Conservation (phyloP, 2,888 invertebrate species). For the Andrena bicolor region DNA sequence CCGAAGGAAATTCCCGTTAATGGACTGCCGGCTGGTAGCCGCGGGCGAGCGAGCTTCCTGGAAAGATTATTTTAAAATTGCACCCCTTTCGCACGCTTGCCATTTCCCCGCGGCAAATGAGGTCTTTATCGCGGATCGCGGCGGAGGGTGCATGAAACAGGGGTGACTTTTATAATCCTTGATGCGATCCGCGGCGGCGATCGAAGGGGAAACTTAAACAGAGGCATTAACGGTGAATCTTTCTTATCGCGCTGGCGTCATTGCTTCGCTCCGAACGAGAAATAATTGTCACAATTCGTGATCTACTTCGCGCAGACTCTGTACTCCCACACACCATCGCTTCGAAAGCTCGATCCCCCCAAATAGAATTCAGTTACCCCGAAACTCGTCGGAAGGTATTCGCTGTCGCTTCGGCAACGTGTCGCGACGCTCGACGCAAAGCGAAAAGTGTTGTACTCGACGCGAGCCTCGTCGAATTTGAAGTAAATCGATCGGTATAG, state of each 20-base stretch:
- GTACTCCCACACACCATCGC: no score
- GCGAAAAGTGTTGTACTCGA: conserved; percentile 38
- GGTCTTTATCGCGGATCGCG: background rate
- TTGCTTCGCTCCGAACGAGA: no score
- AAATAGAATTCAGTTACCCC: background rate
- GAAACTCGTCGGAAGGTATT: background rate
- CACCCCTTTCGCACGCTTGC: background rate
- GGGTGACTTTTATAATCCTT: no score
- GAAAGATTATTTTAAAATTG: conserved; percentile 1
- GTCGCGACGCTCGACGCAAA: conserved; percentile 29
- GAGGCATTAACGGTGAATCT: no score
- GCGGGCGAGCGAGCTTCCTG: background rate
- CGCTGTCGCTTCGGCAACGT: background rate
- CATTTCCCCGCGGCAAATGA: background rate
- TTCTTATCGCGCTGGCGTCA: no score
- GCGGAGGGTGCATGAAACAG: background rate
- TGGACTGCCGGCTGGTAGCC: conserved; percentile 2
- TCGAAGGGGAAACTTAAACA: no score
- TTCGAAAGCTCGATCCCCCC: background rate
- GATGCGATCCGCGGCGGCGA: no score
- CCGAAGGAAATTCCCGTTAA: conserved; percentile 32
- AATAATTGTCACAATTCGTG: no score
- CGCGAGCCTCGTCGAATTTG: conserved; percentile 14
- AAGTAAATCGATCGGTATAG: conserved; percentile 38
- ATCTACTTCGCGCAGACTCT: no score